Base-by-base conservation (phyloP, 2,797 vertebrate species). In the Nannoperca obscura region DNA sequence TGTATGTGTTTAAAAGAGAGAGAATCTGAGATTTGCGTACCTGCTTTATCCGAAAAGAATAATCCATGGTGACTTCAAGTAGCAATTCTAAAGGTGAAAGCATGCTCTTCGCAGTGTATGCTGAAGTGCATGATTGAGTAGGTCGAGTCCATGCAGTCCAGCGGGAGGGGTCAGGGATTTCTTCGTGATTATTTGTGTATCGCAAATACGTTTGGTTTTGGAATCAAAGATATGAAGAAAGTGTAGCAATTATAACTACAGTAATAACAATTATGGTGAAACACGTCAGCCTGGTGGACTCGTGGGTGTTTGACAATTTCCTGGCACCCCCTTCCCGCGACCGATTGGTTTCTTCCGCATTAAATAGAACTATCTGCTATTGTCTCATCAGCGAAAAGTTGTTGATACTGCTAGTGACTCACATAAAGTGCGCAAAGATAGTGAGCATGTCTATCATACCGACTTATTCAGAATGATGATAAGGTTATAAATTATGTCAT, bases 381-480 rank as follows among this genome's bases (percentile, higher is more conserved):
- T 97, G 96, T 97, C 95, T 96, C 94, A 95, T 95, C 95, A 94
- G 95, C 93, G 94, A 95, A 95, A 97, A 97, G 96, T 97, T 97
- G 94, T 93, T 93, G 88, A 91, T 89, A 62, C 71, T 75, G 84
- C 76, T 24, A 32, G 60, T 42, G 72, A 85, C 72, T 78, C 40
- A 0, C 32, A 47, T 55, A 76, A 88, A 88, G 84, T 89, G 73
- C 15, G 14, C 22, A 15, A 40, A 62, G 32, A 34, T 52, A 13
- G 40, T 6, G 22, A 20, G 49, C 27, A 1, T 42, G 38, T 15
- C 60, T 10, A 9, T 11, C 27, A 30, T 3, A 7, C 1, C 2
- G 38, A 38, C 1, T 30, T 27, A 24, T 38, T 74, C 34, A 46
- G 27, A 11, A 19, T 17, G 1, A 22, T 22, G 6, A 11, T 9